Evolutionary conservation across 2,888 invertebrate genomes (phyloP).

Genomic region (Unio delphinus): DNA sequence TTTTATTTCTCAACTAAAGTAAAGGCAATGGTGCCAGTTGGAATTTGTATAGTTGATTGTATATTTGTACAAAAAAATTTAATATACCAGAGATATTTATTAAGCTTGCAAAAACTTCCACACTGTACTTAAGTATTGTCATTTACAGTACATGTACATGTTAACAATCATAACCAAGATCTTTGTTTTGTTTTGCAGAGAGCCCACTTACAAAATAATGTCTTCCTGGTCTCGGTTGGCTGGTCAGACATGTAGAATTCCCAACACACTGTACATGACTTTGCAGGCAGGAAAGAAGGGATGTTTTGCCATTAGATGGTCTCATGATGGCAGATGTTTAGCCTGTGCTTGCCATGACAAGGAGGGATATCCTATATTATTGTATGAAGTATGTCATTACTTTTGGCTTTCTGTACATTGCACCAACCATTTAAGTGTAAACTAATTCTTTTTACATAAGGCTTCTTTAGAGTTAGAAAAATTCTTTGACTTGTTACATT

Average conservation of each 20-base stretch:
- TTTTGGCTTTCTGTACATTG: too few relatives aligned
- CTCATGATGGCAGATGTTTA: slow-evolving; percentile 71
- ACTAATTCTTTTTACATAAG: too few relatives aligned
- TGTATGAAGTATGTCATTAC: slow-evolving; percentile 73
- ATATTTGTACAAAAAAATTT: too few relatives aligned
- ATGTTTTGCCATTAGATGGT: slow-evolving; percentile 70
- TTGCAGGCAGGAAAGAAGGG: slow-evolving; percentile 66
- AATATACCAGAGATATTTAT: too few relatives aligned
- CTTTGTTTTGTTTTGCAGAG: slow-evolving; percentile 22
- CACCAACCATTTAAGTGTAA: too few relatives aligned
- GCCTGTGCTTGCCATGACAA: slow-evolving; percentile 75
- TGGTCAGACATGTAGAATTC: slow-evolving; percentile 78
- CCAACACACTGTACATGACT: slow-evolving; percentile 71
- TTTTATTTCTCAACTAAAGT: too few relatives aligned
- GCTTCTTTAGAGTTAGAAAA: too few relatives aligned
- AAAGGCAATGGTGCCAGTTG: too few relatives aligned
- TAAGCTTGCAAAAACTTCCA: too few relatives aligned
- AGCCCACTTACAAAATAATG: slow-evolving; percentile 29
- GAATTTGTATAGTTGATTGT: too few relatives aligned
- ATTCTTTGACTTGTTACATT: too few relatives aligned
- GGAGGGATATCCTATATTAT: slow-evolving; percentile 73
- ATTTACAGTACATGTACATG: neutral
- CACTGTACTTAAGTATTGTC: too few relatives aligned
- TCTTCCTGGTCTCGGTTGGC: slow-evolving; percentile 74
- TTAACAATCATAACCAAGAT: neutral